Percentiles rank a stretch among this genome's conserved stretches.
These are phyloP conservation scores for Eustalomyia histrio DNA, from an alignment of 2,888 invertebrate species.

Conservation along the genomic window DNA sequence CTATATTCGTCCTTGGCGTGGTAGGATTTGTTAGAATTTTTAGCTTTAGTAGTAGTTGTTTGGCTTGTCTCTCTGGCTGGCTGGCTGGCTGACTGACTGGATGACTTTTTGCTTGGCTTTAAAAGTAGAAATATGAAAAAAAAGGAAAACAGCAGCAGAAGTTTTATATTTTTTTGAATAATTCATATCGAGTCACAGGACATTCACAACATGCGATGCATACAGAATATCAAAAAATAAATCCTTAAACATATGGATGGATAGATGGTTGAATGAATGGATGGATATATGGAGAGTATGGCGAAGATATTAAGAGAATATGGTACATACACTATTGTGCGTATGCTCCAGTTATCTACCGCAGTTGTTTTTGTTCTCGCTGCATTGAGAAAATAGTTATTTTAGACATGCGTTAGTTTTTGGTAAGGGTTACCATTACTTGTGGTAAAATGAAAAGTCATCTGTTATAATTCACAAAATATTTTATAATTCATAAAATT, in stretches of 20 bases:
- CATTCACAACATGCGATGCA: slow-evolving; percentile 79
- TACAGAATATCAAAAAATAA: slow-evolving; percentile 76
- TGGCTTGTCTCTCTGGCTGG: slow-evolving; percentile 56
- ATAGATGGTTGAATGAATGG: slow-evolving; percentile 16
- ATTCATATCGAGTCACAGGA: slow-evolving; percentile 79
- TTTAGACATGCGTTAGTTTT: slow-evolving; percentile 43
- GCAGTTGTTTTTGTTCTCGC: not conserved
- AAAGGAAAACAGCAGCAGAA: slow-evolving; percentile 9
- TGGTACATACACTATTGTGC: not conserved
- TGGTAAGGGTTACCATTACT: slow-evolving; percentile 49
- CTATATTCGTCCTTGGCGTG: slow-evolving; percentile 77
- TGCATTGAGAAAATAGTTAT: not conserved
- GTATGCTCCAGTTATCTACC: slow-evolving; percentile 25
- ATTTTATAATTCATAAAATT: too few relatives aligned
- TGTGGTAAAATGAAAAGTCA: not conserved
- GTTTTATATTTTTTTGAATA: slow-evolving; percentile 77
- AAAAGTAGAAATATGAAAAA: slow-evolving; percentile 49
- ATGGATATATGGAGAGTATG: slow-evolving; percentile 7
- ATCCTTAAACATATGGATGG: slow-evolving; percentile 12
- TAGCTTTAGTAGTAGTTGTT: slow-evolving; percentile 46
- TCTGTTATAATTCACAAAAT: too few relatives aligned
- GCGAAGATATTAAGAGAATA: slow-evolving; percentile 11
- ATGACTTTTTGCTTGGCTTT: slow-evolving; percentile 69
- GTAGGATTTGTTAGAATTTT: slow-evolving; percentile 54
- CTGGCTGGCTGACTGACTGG: slow-evolving; percentile 71